Percentiles rank a stretch among this genome's conserved stretches.
Conservation (phyloP, 2,113 vertebrate genomes). For the Cyprinus carpio region DNA sequence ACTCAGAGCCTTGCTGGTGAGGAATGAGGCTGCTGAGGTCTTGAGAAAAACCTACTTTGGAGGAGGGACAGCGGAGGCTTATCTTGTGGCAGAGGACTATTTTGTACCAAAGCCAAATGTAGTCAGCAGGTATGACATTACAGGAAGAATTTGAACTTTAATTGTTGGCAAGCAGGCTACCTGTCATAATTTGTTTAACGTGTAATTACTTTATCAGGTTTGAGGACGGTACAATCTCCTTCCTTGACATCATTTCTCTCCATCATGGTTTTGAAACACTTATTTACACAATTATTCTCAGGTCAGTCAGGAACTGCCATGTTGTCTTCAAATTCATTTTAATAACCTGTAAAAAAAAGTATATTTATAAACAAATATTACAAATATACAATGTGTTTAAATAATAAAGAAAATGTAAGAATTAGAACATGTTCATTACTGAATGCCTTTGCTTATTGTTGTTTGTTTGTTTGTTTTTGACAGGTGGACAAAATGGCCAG, state of each 20-base stretch:
- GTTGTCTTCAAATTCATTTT: neutral
- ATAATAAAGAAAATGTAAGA: neutral
- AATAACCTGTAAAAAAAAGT: neutral
- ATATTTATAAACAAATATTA: neutral
- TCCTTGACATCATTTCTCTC: slow-evolving; percentile 90
- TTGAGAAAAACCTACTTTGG: slow-evolving; percentile 92
- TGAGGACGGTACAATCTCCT: slow-evolving; percentile 94
- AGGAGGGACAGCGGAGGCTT: slow-evolving; percentile 92
- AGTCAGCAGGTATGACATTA: slow-evolving; percentile 70
- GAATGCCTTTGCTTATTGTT: neutral
- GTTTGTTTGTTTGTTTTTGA: neutral
- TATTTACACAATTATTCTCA: slow-evolving; percentile 82
- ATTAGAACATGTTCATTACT: neutral
- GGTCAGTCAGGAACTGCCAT: slow-evolving; percentile 68
- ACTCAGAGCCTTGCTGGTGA: slow-evolving; percentile 88
- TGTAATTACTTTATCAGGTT: slow-evolving; percentile 78
- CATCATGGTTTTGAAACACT: slow-evolving; percentile 92
- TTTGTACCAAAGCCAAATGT: slow-evolving; percentile 79
- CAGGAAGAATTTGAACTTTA: slow-evolving; percentile 16
- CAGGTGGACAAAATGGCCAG: slow-evolving; percentile 94
- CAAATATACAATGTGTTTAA: neutral
- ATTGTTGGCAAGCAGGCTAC: neutral
- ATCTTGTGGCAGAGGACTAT: slow-evolving; percentile 88
- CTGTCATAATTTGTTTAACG: neutral
- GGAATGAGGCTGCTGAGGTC: slow-evolving; percentile 71